phyloP scores from a whole-genome alignment of 2,113 vertebrate genomes.

The Ramphastos sulfuratus region DNA sequence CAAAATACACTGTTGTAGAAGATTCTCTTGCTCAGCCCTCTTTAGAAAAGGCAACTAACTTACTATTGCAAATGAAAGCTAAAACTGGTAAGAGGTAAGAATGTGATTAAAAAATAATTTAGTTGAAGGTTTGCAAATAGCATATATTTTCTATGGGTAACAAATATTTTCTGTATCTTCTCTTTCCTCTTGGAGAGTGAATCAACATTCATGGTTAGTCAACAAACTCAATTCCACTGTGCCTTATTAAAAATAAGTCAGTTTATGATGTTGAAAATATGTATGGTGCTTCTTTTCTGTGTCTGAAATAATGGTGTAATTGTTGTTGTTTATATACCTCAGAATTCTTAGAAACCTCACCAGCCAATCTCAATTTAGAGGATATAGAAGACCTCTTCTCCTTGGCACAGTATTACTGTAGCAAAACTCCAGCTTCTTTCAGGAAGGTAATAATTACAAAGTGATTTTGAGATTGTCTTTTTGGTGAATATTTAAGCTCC shows the following conservation, averaged over 20 bases:
- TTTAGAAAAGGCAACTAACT: neutral
- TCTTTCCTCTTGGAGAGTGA: neutral
- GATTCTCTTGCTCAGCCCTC: neutral
- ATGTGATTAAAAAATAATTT: neutral
- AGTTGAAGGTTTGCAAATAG: neutral
- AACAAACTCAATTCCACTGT: neutral
- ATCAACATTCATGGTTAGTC: neutral
- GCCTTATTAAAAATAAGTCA: neutral
- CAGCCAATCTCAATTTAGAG: slow-evolving; percentile 86
- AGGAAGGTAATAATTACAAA: slow-evolving; percentile 84
- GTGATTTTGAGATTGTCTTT: neutral
- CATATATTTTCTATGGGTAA: neutral
- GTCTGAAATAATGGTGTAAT: neutral
- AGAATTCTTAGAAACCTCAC: slow-evolving; percentile 90
- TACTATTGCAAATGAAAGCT: neutral
- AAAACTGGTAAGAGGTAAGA: neutral
- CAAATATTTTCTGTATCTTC: neutral
- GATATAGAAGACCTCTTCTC: slow-evolving; percentile 96
- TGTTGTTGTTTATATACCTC: slow-evolving; percentile 63
- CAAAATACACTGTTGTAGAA: neutral
- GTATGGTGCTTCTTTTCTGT: neutral
- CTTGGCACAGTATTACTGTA: slow-evolving; percentile 96
- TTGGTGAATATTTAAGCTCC: neutral
- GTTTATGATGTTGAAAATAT: neutral
- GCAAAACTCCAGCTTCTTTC: slow-evolving; percentile 95